A percentile compares a stretch with the other conserved stretches of the same genome.
Evolutionary conservation across 1,140 invertebrate genomes (phyloP).

Genomic region (Babylonia areolata): DNA sequence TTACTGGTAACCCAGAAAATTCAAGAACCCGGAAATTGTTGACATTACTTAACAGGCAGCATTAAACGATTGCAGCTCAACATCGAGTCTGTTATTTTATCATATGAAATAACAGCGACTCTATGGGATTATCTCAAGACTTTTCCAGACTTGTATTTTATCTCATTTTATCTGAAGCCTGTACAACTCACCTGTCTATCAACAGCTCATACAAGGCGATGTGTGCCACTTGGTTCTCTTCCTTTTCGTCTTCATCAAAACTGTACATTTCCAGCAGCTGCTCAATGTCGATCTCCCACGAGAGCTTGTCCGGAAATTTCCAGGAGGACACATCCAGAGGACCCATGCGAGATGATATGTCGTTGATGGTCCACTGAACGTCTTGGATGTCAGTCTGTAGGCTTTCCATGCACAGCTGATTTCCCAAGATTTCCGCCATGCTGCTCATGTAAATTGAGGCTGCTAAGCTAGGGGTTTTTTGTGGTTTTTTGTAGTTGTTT

Average conservation of each 20-base stretch:
- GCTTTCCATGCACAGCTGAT: constrained; percentile 70
- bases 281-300: constrained; percentile 70
- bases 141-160: too few species aligned
- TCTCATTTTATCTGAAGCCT: too few species aligned
- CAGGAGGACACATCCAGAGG: constrained; percentile 69
- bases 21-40: too few species aligned
- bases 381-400: constrained; percentile 71
- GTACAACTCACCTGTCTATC: constrained; percentile 71
- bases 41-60: too few species aligned
- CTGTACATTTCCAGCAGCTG: constrained; percentile 70
- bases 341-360: constrained; percentile 68
- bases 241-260: constrained; percentile 62
- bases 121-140: too few species aligned
- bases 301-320: constrained; percentile 74
- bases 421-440: constrained; percentile 73
- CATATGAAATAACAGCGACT: too few species aligned
- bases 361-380: constrained; percentile 68
- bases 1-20: too few species aligned
- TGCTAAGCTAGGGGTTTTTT: too few species aligned
- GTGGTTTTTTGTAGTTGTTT: too few species aligned
- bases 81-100: too few species aligned
- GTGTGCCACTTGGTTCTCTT: constrained; percentile 74
- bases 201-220: constrained; percentile 74
- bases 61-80: too few species aligned
- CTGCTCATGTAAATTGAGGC: too few species aligned